Percentiles rank a stretch among this genome's conserved stretches.
Evolutionary conservation across 2,888 invertebrate genomes (phyloP).

Genomic region (Leucozona laternaria): DNA sequence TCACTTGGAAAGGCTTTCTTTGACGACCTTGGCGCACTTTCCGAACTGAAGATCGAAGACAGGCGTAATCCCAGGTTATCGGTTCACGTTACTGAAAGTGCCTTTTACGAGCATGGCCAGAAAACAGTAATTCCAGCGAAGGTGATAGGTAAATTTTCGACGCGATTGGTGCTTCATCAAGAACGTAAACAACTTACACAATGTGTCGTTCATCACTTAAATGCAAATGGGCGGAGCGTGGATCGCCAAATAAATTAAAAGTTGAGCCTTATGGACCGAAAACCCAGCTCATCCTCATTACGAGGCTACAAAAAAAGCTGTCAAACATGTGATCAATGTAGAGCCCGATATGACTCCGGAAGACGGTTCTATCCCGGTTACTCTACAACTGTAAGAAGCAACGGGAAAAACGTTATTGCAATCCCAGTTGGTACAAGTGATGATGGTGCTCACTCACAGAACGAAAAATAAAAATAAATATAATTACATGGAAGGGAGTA

Average conservation of each 20-base stretch:
- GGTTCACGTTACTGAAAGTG: conserved; percentile 96
- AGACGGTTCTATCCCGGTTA: conserved; percentile 99
- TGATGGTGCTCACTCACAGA: conserved; percentile 99
- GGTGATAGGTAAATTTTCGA: conserved; percentile 98
- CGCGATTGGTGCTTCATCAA: conserved; percentile 98
- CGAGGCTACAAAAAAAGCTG: conserved; percentile 92
- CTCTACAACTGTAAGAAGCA: conserved; percentile 95
- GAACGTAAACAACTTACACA: conserved; percentile 92
- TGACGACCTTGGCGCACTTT: no score
- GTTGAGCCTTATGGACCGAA: conserved; percentile 90
- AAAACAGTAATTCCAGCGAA: conserved; percentile 98
- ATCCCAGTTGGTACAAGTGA: conserved; percentile 96
- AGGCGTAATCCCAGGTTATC: conserved; percentile 97
- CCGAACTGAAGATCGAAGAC: no score
- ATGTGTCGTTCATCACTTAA: conserved; percentile 90
- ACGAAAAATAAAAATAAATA: conserved; percentile 98
- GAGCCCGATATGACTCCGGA: conserved; percentile 98
- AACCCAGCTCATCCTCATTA: conserved; percentile 97
- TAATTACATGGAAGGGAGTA: conserved; percentile 98
- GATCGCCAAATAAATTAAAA: conserved; percentile 94
- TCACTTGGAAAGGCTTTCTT: no score
- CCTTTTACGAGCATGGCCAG: conserved; percentile 95
- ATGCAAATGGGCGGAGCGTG: conserved; percentile 91
- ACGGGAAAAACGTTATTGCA: conserved; percentile 96
- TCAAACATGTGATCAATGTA: conserved; percentile 92